Evolutionary conservation across 2,113 vertebrate species (phyloP).

Genomic region (Myiozetetes cayanensis): DNA sequence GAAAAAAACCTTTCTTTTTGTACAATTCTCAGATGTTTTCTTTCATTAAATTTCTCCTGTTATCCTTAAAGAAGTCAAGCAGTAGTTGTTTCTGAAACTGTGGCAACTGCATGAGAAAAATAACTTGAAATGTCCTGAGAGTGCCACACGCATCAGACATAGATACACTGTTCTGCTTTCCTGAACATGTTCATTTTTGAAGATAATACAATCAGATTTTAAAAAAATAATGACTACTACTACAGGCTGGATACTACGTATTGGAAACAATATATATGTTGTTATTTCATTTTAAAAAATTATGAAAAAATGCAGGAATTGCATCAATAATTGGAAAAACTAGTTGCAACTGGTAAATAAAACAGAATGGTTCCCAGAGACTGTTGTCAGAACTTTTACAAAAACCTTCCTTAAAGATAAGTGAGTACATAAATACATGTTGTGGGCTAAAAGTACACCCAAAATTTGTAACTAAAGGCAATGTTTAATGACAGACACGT

Average conservation of each 20-base stretch:
- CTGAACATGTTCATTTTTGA: background rate
- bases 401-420: background rate
- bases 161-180: background rate
- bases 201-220: background rate
- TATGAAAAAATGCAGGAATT: background rate
- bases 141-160: background rate
- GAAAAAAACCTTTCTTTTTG: background rate
- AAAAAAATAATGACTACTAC: background rate
- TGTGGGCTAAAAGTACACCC: background rate
- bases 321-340: background rate
- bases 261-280: background rate
- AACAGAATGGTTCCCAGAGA: background rate
- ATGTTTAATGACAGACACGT: background rate
- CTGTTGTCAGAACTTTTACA: background rate
- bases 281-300: background rate
- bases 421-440: background rate
- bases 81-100: constrained; percentile 4
- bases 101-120: background rate
- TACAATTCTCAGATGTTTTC: constrained; percentile 31
- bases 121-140: background rate
- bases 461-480: background rate
- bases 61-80: constrained; percentile 11
- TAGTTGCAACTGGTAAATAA: background rate
- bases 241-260: background rate
- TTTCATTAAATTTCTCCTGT: constrained; percentile 8